A percentile compares a stretch with the other conserved stretches of the same genome.
Conservation (phyloP, 2,888 invertebrate species). For the Macrosiphum euphorbiae region DNA sequence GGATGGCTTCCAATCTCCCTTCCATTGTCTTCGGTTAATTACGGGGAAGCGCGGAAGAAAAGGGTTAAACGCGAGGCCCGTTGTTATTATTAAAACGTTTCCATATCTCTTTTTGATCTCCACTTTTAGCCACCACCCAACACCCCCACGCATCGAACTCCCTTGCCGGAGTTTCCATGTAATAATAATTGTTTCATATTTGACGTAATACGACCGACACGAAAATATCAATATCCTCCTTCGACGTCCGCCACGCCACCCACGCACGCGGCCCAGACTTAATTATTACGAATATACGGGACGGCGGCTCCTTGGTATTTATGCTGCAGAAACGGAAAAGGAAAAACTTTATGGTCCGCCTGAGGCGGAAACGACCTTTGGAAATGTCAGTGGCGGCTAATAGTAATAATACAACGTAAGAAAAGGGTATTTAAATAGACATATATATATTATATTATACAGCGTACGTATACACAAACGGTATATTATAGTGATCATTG, state of each 20-base stretch:
- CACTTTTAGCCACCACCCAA: constrained; percentile 36
- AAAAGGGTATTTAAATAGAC: constrained; percentile 41
- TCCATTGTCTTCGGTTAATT: constrained; percentile 64
- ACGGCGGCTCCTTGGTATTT: constrained; percentile 53
- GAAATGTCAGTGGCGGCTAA: constrained; percentile 61
- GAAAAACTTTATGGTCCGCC: constrained; percentile 55
- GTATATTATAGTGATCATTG: constrained; percentile 47
- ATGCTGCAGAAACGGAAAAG: constrained; percentile 42
- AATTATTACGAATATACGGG: constrained; percentile 50
- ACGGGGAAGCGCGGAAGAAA: constrained; percentile 50
- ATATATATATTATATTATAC: neutral
- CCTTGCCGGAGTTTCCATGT: neutral
- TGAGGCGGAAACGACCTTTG: constrained; percentile 64
- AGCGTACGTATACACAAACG: neutral
- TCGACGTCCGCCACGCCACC: neutral
- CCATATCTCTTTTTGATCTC: constrained; percentile 64
- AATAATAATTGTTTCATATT: constrained; percentile 39
- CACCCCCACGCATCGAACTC: neutral
- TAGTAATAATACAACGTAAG: constrained; percentile 50
- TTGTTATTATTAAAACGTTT: constrained; percentile 64
- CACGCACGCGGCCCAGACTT: constrained; percentile 34
- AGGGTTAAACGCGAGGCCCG: constrained; percentile 49
- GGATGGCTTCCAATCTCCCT: constrained; percentile 53
- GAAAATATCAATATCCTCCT: constrained; percentile 49
- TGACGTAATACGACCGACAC: constrained; percentile 32